Percentiles rank a stretch among this genome's conserved stretches.
These are phyloP conservation scores for Neopelma chrysocephalum DNA, from an alignment of 2,797 vertebrate species.

Conservation along the genomic window DNA sequence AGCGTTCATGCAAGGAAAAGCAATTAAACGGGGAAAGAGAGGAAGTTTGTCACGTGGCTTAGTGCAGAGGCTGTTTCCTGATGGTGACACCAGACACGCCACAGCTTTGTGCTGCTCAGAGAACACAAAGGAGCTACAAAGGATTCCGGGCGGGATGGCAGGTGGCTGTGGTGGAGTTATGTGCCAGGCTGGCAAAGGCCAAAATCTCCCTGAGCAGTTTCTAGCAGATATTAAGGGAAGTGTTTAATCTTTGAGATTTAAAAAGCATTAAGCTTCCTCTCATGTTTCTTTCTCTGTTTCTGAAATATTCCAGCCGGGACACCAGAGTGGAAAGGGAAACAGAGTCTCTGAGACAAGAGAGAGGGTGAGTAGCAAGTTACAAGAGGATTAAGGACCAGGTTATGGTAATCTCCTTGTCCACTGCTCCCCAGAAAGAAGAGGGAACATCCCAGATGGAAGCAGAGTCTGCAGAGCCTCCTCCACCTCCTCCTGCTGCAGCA, in stretches of 20 bases:
- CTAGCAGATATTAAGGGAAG: neutral
- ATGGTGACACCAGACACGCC: neutral
- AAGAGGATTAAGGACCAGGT: neutral
- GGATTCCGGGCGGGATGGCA: neutral
- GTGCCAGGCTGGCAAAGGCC: neutral
- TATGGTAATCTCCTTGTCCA: neutral
- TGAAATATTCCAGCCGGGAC: neutral
- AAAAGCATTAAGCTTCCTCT: neutral
- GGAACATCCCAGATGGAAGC: neutral
- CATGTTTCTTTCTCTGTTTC: neutral
- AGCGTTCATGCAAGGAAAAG: neutral
- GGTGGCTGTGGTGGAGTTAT: neutral
- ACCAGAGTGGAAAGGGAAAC: neutral
- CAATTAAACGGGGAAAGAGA: neutral
- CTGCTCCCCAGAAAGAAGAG: neutral
- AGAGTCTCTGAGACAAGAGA: neutral
- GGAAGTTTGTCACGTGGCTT: neutral
- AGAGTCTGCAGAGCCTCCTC: neutral
- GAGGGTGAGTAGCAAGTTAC: neutral
- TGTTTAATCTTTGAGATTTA: neutral
- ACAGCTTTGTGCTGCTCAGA: conserved; percentile 10
- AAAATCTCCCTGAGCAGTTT: neutral
- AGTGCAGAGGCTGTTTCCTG: neutral
- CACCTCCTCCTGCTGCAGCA: neutral
- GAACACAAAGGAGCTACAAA: neutral